These are phyloP conservation scores for Drosophila basisetae DNA, from an alignment of 2,888 invertebrate species.

Conservation along the genomic window DNA sequence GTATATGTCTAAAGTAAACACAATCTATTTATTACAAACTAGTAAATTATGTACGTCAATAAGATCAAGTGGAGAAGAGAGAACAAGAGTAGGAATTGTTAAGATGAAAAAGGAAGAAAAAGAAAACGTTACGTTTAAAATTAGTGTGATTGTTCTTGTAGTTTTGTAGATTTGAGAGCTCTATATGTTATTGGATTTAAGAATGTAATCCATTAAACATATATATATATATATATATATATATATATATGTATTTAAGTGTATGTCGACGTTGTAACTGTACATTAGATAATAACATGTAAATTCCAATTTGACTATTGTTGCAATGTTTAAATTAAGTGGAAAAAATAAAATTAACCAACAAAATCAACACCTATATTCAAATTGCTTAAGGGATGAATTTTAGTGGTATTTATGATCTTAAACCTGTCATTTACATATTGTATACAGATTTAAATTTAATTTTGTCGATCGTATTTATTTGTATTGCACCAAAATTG, in stretches of 20 bases:
- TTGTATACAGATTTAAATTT: neutral
- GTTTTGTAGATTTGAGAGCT: neutral
- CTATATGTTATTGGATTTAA: slow-evolving; percentile 1
- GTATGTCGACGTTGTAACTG: neutral
- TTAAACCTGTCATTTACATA: neutral
- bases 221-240: neutral
- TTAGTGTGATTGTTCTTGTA: slow-evolving; percentile 3
- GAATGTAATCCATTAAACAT: neutral
- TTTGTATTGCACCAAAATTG: slow-evolving; percentile 3
- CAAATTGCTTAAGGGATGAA: neutral
- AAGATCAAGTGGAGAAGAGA: neutral
- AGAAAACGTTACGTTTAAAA: slow-evolving; percentile 3
- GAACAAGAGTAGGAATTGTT: neutral
- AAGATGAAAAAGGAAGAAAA: neutral
- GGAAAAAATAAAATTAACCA: slow-evolving; percentile 6
- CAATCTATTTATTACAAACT: neutral
- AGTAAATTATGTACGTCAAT: slow-evolving; percentile 2
- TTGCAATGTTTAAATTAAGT: slow-evolving; percentile 6
- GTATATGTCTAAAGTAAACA: neutral
- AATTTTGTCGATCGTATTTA: neutral
- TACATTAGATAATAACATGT: neutral
- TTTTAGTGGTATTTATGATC: slow-evolving; percentile 1
- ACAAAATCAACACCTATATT: neutral
- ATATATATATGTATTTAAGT: neutral
- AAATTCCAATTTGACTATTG: slow-evolving; percentile 4